A percentile compares a stretch with the other conserved stretches of the same genome.
These are phyloP conservation scores for Hylaeus volcanicus DNA, from an alignment of 1,140 invertebrate genomes.

Conservation along the genomic window DNA sequence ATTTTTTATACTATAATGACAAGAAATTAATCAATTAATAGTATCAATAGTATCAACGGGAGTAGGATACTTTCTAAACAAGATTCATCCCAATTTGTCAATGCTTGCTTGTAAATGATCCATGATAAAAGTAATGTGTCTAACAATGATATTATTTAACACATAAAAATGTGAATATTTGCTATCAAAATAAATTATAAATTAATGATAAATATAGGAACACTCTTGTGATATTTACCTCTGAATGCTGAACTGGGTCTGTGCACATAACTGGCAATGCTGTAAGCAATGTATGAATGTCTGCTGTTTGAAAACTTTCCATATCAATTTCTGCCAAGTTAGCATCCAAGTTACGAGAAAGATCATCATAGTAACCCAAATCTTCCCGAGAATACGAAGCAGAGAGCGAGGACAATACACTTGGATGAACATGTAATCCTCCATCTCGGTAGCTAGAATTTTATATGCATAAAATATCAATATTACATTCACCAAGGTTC, in stretches of 20 bases:
- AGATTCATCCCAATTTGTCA: not conserved
- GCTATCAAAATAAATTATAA: constrained; percentile 8
- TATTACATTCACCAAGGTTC: not conserved
- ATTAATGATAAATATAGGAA: not conserved
- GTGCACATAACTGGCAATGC: constrained; percentile 87
- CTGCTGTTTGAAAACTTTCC: constrained; percentile 94
- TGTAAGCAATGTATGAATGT: constrained; percentile 92
- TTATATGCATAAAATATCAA: constrained; percentile 1
- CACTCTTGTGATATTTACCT: constrained; percentile 63
- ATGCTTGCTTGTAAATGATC: constrained; percentile 14
- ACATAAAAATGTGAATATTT: constrained; percentile 16
- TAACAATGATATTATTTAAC: constrained; percentile 11
- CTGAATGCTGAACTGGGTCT: constrained; percentile 80
- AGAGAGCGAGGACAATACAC: constrained; percentile 89
- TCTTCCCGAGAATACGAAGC: constrained; percentile 89
- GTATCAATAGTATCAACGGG: not conserved
- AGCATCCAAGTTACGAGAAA: constrained; percentile 93
- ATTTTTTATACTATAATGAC: not conserved
- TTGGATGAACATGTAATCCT: constrained; percentile 87
- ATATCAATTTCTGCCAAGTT: constrained; percentile 96
- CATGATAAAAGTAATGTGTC: constrained; percentile 2
- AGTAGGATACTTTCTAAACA: not conserved
- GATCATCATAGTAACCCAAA: constrained; percentile 90
- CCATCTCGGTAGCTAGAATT: constrained; percentile 86
- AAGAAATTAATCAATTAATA: not conserved